Conservation (phyloP, 2,888 invertebrate species). For the Kryphioiulus occultus region DNA sequence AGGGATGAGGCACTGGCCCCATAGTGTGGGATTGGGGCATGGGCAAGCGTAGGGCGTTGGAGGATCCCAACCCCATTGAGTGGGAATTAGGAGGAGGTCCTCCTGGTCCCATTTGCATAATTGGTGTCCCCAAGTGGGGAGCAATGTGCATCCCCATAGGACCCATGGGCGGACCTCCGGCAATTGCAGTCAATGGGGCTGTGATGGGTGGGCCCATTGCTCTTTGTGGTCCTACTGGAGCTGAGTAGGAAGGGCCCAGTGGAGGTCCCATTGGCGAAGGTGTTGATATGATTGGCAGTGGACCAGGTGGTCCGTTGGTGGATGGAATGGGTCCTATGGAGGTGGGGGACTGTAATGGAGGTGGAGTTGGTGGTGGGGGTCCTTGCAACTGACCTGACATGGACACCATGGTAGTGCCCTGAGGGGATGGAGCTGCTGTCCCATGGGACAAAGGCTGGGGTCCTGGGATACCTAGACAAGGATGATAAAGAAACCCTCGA, state of each 20-base stretch:
- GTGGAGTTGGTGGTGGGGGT: constrained; percentile 43
- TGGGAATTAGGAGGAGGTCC: constrained; percentile 18
- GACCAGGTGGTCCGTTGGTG: not conserved
- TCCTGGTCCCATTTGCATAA: constrained; percentile 21
- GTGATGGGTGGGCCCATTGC: constrained; percentile 44
- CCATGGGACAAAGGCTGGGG: constrained; percentile 48
- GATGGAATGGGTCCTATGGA: constrained; percentile 28
- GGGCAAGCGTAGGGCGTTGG: not conserved
- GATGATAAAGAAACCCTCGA: constrained; percentile 46
- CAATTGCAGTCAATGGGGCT: constrained; percentile 16
- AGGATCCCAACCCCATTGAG: constrained; percentile 42
- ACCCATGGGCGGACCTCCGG: constrained; percentile 39
- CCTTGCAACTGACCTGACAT: constrained; percentile 45
- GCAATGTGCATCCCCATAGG: constrained; percentile 40
- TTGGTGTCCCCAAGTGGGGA: constrained; percentile 4
- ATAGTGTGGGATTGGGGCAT: constrained; percentile 35
- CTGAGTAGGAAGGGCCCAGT: not conserved
- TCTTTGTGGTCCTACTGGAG: constrained; percentile 27
- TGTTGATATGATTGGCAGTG: constrained; percentile 1
- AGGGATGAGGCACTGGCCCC: constrained; percentile 43
- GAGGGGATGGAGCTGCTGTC: constrained; percentile 47
- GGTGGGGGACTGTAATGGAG: constrained; percentile 24
- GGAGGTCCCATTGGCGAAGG: constrained; percentile 45
- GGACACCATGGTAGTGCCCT: not conserved
- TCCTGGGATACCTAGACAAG: constrained; percentile 50